A percentile compares a stretch with the other conserved stretches of the same genome.
Conservation (phyloP, 2,888 invertebrate species). For the Xestoiulus laeticollis region DNA sequence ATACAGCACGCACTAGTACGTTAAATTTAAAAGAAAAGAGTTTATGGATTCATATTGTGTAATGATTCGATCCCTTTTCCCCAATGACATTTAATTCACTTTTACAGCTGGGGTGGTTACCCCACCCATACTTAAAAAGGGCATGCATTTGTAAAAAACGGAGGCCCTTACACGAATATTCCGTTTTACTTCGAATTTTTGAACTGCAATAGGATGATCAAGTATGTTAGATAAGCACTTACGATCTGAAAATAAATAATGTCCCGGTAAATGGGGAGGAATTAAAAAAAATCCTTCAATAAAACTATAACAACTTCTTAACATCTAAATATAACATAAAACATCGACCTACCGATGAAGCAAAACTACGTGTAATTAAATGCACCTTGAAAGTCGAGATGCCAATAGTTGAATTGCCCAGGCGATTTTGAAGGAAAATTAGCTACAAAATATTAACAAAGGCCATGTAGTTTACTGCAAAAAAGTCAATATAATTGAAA, state of each 20-base stretch:
- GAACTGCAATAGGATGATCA: slow-evolving; percentile 50
- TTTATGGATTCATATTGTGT: too few species aligned
- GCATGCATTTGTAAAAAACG: too few species aligned
- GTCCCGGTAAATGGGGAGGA: neutral
- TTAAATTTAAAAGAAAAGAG: too few species aligned
- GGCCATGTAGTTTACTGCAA: neutral
- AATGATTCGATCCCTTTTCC: too few species aligned
- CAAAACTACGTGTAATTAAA: neutral
- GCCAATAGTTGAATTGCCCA: slow-evolving; percentile 23
- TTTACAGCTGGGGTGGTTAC: too few species aligned
- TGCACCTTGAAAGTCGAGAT: neutral
- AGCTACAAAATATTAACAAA: neutral
- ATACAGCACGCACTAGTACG: too few species aligned
- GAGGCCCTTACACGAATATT: too few species aligned
- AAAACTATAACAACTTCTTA: neutral
- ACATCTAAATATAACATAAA: neutral
- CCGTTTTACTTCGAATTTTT: neutral
- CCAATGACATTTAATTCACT: too few species aligned
- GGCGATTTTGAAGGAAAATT: slow-evolving; percentile 16
- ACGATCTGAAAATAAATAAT: neutral
- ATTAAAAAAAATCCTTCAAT: too few species aligned
- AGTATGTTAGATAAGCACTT: slow-evolving; percentile 46
- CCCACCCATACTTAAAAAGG: too few species aligned
- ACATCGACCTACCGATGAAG: neutral
- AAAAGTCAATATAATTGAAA: neutral